Evolutionary conservation across 2,888 invertebrate genomes (phyloP), one percentile per base, ranked within the genome.

Genomic region (Tanytarsus gracilentus): DNA sequence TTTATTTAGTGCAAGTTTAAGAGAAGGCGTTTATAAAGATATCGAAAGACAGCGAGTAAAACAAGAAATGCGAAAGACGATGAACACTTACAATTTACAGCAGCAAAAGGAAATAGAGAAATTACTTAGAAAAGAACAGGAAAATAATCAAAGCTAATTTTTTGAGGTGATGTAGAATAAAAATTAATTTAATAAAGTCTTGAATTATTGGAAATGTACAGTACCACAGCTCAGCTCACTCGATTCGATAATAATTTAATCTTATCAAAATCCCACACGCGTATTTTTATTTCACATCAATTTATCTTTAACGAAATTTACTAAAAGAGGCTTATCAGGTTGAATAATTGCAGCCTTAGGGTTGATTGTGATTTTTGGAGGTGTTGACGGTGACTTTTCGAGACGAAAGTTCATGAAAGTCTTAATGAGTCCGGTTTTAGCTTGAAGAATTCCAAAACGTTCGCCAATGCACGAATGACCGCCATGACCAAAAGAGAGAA

Each of bases 401-500:
- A 74, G 69, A 61, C 66, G 65, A 66, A 73, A 73, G 62, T 71
- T 71, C 9, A 69, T 68, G 39, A 72, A 64, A 56, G 75, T 66
- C 49, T 70, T 67, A 3, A 72, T 67, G 29, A 75, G 63, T 0
- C 74, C 74, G 53, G 73, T 67, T 65, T 74, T 75, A 0, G 70
- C 68, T 62, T 73, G 72, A 2, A 74, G 60, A 44, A 70, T 63
- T 1, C 70, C 72, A 61, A 72, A 71, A 2, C 75, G 69, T 65
- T 74, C 73, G 0, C 74, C 74, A 61, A 23, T 50, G 61, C 65
- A 64, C 61, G 75, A 72, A 62, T 75, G 74, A 40, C 67, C 69
- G 56, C 72, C 73, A 8, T 72, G 73, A 25, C 75, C 74, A 39
- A 68, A 63, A 7, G 74, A 74, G 50, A 75, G 67, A 63, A 72